A percentile compares a stretch with the other conserved stretches of the same genome.
Evolutionary conservation across 2,113 vertebrate species (phyloP).

Genomic region (Sitta europaea): DNA sequence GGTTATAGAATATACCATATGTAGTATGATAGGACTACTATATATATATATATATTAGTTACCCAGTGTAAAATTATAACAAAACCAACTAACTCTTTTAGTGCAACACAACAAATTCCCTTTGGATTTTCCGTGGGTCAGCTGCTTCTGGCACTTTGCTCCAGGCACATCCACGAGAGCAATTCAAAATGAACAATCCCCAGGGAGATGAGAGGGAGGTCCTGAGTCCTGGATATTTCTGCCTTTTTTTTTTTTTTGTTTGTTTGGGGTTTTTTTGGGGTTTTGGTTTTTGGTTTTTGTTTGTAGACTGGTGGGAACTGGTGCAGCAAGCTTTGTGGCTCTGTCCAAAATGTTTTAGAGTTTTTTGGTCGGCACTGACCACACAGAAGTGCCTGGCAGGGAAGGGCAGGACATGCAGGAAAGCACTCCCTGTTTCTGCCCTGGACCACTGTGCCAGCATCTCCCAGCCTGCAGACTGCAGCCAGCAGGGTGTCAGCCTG

Average conservation of each 20-base stretch:
- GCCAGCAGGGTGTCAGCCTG: not conserved
- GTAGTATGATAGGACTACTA: no score
- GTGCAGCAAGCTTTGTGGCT: not conserved
- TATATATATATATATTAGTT: no score
- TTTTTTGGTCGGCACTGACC: fast-evolving
- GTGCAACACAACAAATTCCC: not conserved
- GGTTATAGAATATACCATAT: no score
- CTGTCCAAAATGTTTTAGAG: not conserved
- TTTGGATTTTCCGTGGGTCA: not conserved
- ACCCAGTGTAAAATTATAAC: no score
- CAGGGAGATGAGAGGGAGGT: not conserved
- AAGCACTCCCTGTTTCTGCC: not conserved
- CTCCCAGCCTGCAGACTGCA: not conserved
- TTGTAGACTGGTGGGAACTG: not conserved
- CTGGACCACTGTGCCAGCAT: not conserved
- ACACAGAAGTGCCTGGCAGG: not conserved
- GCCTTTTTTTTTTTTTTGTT: not conserved
- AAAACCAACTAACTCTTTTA: no score
- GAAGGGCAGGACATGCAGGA: not conserved
- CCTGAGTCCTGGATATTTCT: not conserved
- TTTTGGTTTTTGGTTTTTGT: not conserved
- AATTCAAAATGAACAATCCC: not conserved
- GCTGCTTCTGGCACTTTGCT: not conserved
- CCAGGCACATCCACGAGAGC: not conserved
- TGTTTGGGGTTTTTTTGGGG: no score